A percentile compares a stretch with the other conserved stretches of the same genome.
phyloP scores from a whole-genome alignment of 2,888 invertebrate species.

The Chamaedrilus cognettii region DNA sequence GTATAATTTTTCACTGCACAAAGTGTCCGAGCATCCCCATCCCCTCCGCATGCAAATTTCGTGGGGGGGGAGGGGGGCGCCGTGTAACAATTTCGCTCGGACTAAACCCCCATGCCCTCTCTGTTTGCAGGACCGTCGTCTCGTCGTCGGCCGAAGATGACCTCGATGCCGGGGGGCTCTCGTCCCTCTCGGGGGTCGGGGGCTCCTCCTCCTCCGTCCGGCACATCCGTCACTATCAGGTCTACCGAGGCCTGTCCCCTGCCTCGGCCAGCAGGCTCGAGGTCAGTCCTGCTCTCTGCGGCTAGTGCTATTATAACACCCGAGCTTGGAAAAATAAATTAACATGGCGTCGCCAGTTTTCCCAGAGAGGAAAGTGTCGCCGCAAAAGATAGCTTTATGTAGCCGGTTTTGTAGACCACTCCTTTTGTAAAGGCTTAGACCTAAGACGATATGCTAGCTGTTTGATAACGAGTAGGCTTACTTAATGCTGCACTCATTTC shows the following conservation, averaged over 20 bases:
- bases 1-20: too few relatives aligned
- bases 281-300: slow-evolving; percentile 9
- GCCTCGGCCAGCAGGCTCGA: slow-evolving; percentile 26
- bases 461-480: not conserved
- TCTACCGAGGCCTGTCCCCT: slow-evolving; percentile 29
- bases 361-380: too few relatives aligned
- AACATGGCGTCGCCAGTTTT: not conserved
- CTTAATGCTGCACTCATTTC: not conserved
- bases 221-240: slow-evolving; percentile 30
- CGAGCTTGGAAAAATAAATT: not conserved
- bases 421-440: too few relatives aligned
- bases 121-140: slow-evolving; percentile 17
- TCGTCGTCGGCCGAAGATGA: slow-evolving; percentile 11
- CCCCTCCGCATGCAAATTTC: too few relatives aligned
- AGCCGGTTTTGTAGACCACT: too few relatives aligned
- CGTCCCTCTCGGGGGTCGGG: not conserved
- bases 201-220: slow-evolving; percentile 9
- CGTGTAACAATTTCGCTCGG: too few relatives aligned
- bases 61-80: too few relatives aligned
- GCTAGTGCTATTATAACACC: not conserved
- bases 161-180: not conserved
- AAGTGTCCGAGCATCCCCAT: too few relatives aligned
- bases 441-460: not conserved
- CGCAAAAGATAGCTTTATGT: too few relatives aligned
- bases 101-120: too few relatives aligned